Conservation (phyloP, 1,140 invertebrate species). For the Lerema accius region DNA sequence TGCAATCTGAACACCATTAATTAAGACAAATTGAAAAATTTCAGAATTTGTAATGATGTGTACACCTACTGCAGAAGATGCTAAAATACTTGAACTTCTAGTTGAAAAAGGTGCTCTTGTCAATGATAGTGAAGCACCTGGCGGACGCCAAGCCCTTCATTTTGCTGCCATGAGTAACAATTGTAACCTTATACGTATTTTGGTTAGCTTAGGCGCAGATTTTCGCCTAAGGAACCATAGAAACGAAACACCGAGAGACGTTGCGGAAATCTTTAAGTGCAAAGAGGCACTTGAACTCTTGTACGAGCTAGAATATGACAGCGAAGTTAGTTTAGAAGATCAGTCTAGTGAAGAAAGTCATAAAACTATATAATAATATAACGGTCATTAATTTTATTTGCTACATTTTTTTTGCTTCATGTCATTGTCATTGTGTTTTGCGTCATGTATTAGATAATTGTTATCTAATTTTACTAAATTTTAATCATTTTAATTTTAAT, state of each 20-base stretch:
- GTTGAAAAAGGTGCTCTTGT: constrained; percentile 61
- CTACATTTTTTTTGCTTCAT: no score
- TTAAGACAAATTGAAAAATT: constrained; percentile 22
- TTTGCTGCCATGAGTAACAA: constrained; percentile 77
- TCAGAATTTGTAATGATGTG: constrained; percentile 75
- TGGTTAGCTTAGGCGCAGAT: constrained; percentile 62
- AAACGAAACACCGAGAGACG: constrained; percentile 61
- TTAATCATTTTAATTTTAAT: no score
- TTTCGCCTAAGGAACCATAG: constrained; percentile 56
- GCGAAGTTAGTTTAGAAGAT: constrained; percentile 1
- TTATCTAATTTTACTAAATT: no score
- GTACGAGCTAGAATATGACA: constrained; percentile 38
- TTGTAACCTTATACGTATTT: constrained; percentile 50
- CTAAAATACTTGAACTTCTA: constrained; percentile 56
- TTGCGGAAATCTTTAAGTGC: constrained; percentile 59
- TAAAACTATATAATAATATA: no score
- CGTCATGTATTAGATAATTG: no score
- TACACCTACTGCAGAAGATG: constrained; percentile 58
- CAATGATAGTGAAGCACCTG: constrained; percentile 64
- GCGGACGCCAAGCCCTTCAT: constrained; percentile 64
- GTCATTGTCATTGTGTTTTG: no score
- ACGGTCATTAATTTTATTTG: no score
- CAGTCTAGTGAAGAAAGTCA: constrained; percentile 2
- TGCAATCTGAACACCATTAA: no score
- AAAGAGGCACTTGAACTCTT: constrained; percentile 52